Base-by-base conservation (phyloP, 2,888 invertebrate genomes). In the Erebia ligea region DNA sequence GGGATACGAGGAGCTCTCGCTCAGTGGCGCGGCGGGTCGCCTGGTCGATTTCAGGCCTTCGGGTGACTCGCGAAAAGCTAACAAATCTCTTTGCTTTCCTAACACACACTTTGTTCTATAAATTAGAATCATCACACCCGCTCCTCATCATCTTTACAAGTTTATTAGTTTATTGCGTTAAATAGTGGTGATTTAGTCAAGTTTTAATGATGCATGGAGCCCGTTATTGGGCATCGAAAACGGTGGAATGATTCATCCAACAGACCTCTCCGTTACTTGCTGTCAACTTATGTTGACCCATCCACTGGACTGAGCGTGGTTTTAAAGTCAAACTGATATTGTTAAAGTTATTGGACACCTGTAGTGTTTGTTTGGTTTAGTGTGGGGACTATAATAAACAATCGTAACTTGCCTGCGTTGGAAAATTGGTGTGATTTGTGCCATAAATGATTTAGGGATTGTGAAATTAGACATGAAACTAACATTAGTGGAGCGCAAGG, bases 11-110 rank as follows among this genome's bases (percentile, higher is more conserved):
- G 81, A 76, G 83, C 84, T 84, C 57, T 78, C 86, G 86, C 86
- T 92, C 91, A 93, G 92, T 93, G 91, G 88, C 88, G 90, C 91
- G 90, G 86, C 89, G 89, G 88, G 86, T 88, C 85, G 88, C 89
- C 86, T 86, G 92, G 91, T 92, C 92, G 92, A 91, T 91, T 89
- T 89, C 86, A 86, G 81, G 86, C 86, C 82, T 90, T 86, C 85
- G 84, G 85, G 79, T 86, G 85, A 86, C 85, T 86, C 88, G 86
- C 86, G 85, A 82, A 79, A 85, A 83, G 77, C 70, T 79, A 79
- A 70, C 77, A 74, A 34, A 77, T 45, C 77, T 80, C 79, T 78
- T 59, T 59, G 57, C 34, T 17, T 13, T 42, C 25, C 56, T 10
- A 62, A 56, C 40, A 54, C 57, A 63, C 34, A 34, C 6, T 50